phyloP scores from a whole-genome alignment of 2,797 vertebrate genomes.

The Orestias chungarensis region DNA sequence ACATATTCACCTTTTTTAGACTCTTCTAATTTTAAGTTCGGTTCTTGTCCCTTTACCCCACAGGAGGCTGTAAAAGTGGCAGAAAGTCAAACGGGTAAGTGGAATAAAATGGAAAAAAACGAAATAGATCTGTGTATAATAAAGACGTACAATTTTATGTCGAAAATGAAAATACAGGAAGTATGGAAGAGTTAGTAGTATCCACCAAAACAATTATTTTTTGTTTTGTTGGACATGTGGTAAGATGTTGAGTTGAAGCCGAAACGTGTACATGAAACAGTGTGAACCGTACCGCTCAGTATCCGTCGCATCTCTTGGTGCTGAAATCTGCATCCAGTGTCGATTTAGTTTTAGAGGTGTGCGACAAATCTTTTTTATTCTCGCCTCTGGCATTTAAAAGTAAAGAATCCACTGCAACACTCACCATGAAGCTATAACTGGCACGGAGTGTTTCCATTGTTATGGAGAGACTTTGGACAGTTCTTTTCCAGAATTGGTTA shows the following conservation, averaged over 20 bases:
- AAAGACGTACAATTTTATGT: too few species aligned
- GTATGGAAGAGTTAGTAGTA: too few species aligned
- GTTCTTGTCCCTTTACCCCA: slow-evolving; percentile 28
- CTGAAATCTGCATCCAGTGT: not conserved
- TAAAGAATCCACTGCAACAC: not conserved
- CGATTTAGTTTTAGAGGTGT: not conserved
- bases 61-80: slow-evolving; percentile 43
- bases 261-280: not conserved
- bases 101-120: slow-evolving; percentile 10
- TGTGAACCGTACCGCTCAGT: not conserved
- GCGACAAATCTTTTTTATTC: not conserved
- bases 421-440: not conserved
- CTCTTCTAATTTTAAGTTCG: slow-evolving; percentile 9
- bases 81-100: slow-evolving; percentile 51
- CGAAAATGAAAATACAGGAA: too few species aligned
- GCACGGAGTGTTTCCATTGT: not conserved
- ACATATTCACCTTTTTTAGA: slow-evolving; percentile 11
- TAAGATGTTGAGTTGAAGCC: not conserved
- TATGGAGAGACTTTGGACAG: not conserved
- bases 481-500: not conserved
- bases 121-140: too few species aligned
- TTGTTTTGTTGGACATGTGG: not conserved
- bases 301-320: not conserved
- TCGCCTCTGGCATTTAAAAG: not conserved
- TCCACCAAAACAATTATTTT: too few species aligned